Evolutionary conservation across 2,888 invertebrate species (phyloP).

Genomic region (Orthosia gracilis): DNA sequence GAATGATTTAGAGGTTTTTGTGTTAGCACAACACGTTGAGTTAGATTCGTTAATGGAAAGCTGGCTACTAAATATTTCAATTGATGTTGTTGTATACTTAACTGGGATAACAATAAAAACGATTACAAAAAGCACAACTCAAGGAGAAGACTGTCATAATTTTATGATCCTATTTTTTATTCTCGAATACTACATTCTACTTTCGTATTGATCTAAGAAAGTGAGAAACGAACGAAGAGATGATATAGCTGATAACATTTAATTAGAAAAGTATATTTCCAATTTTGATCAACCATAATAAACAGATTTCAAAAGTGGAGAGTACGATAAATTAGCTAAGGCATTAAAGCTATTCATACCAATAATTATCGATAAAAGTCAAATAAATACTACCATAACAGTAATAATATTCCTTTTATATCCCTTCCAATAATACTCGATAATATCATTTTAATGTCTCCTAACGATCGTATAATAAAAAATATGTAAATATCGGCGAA

Average conservation of each 20-base stretch:
- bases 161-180: too few relatives aligned
- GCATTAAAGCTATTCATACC: neutral
- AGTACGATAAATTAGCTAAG: neutral
- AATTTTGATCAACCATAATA: neutral
- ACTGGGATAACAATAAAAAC: too few relatives aligned
- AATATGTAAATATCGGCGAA: conserved; percentile 6
- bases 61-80: neutral
- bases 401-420: conserved; percentile 15
- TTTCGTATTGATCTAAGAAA: neutral
- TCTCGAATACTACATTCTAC: too few relatives aligned
- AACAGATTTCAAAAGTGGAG: neutral
- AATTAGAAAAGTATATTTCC: neutral
- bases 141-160: too few relatives aligned
- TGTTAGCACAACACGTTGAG: neutral
- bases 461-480: conserved; percentile 17
- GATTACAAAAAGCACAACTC: too few relatives aligned
- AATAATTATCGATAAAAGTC: conserved; percentile 20
- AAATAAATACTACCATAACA: conserved; percentile 9
- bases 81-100: neutral
- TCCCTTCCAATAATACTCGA: conserved; percentile 9
- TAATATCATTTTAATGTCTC: conserved; percentile 31
- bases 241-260: neutral
- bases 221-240: neutral
- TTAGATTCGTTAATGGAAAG: conserved; percentile 2
- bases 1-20: conserved; percentile 42